Conservation (phyloP, 2,113 vertebrate genomes). For the Collichthys lucidus region DNA sequence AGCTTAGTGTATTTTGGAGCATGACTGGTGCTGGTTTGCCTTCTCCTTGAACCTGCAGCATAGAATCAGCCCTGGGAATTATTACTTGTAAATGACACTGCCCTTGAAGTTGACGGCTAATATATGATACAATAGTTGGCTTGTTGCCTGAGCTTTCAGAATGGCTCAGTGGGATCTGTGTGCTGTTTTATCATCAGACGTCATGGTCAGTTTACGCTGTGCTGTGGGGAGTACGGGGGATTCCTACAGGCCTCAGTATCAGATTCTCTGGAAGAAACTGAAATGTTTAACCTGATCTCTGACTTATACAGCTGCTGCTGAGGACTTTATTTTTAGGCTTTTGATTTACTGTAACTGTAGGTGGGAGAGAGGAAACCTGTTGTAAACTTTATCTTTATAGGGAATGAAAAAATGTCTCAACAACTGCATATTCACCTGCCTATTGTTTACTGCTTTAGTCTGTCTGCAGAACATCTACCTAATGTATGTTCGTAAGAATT, state of each 20-base stretch:
- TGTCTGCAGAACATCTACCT: neutral
- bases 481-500: neutral
- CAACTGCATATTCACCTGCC: neutral
- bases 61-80: no score
- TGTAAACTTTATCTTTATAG: neutral
- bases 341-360: neutral
- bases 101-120: no score
- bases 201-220: neutral
- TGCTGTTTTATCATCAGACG: neutral
- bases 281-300: neutral
- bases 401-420: neutral
- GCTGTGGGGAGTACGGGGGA: constrained; percentile 48
- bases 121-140: no score
- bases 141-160: no score
- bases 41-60: no score
- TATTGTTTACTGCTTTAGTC: neutral
- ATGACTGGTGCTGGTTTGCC: no score
- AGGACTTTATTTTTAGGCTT: neutral
- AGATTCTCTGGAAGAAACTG: constrained; percentile 11
- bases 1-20: no score
- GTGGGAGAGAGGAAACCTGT: neutral
- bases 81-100: no score
- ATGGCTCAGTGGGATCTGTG: neutral
- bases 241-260: constrained; percentile 49
- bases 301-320: neutral